These are phyloP conservation scores for rat (Rattus norvegicus) DNA, from an alignment of 2,113 vertebrate species.

Conservation along the genomic window GRCr8 NC_086026.1:34825001-34825500, in stretches of 20 bases:
- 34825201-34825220: not conserved
- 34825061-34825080: slow-evolving; percentile 61
- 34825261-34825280: slow-evolving; percentile 43
- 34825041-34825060: slow-evolving; percentile 71
- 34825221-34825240: slow-evolving; percentile 2
- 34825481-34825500: not conserved
- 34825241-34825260: not conserved
- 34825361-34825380: slow-evolving; percentile 41
- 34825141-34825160: slow-evolving; percentile 62
- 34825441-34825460: not conserved
- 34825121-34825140: slow-evolving; percentile 61
- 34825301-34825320: slow-evolving; percentile 32
- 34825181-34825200: not conserved
- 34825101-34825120: slow-evolving; percentile 70
- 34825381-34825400: slow-evolving; percentile 17
- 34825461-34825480: not conserved
- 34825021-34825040: slow-evolving; percentile 58
- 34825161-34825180: slow-evolving; percentile 64
- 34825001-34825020: not conserved
- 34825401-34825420: not conserved
- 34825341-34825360: not conserved
- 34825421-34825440: not conserved
- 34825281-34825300: slow-evolving; percentile 43
- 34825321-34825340: slow-evolving; percentile 50
- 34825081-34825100: slow-evolving; percentile 65